phyloP scores from a whole-genome alignment of 2,113 vertebrate genomes.

The Ahaetulla prasina region DNA sequence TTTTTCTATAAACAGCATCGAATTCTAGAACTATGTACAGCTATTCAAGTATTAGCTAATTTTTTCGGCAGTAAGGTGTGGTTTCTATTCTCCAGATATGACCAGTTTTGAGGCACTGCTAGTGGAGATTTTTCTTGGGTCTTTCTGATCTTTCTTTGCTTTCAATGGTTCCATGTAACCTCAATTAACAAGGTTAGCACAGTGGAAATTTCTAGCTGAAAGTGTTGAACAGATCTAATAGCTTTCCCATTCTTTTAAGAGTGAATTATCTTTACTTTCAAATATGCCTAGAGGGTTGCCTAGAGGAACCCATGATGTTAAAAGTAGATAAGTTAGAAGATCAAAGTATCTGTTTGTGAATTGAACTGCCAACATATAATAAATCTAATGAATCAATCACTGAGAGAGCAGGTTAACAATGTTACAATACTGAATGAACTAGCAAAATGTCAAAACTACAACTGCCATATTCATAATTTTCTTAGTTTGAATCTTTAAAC shows the following conservation, averaged over 20 bases:
- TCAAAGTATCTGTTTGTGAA: background rate
- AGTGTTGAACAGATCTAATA: background rate
- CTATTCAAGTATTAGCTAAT: background rate
- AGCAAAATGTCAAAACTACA: background rate
- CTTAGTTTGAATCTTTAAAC: background rate
- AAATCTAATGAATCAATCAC: background rate
- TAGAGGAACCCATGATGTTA: background rate
- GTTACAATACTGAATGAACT: background rate
- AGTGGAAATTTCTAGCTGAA: background rate
- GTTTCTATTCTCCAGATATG: background rate
- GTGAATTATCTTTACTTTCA: background rate
- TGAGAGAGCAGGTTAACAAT: background rate
- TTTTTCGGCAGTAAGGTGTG: background rate
- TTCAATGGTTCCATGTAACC: background rate
- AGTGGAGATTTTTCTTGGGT: background rate
- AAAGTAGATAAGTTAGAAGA: background rate
- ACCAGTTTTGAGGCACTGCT: background rate
- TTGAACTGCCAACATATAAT: background rate
- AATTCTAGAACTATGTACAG: background rate
- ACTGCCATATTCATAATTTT: background rate
- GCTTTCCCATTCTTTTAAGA: background rate
- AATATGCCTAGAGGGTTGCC: background rate
- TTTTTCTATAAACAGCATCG: background rate
- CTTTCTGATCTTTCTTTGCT: background rate
- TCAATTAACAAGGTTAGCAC: background rate